Percentiles rank a stretch among this genome's conserved stretches.
Evolutionary conservation across 2,113 vertebrate species (phyloP).

Genomic region (Cyprinodon tularosa): DNA sequence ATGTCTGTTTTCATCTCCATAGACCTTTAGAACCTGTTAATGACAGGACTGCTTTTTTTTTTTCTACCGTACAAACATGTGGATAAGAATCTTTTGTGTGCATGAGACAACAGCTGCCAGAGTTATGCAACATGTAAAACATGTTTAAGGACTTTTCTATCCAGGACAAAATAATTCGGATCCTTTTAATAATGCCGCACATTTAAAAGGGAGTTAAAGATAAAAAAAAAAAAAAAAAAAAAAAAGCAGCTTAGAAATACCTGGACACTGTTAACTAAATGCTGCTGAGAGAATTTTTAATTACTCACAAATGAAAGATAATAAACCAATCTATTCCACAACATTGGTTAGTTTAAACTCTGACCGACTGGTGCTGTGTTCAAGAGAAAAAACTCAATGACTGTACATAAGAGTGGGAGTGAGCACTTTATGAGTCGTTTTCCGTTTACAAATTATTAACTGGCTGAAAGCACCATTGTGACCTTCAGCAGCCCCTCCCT

Average conservation of each 20-base stretch:
- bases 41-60: slow-evolving; percentile 10
- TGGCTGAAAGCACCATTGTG: not conserved
- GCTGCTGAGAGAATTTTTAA: not conserved
- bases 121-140: not conserved
- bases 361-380: not conserved
- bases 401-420: not conserved
- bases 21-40: slow-evolving; percentile 12
- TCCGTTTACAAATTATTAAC: slow-evolving; percentile 7
- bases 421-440: slow-evolving; percentile 22
- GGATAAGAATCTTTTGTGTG: not conserved
- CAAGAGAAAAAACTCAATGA: slow-evolving; percentile 2
- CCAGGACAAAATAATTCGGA: too few relatives aligned
- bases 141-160: too few relatives aligned
- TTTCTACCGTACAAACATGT: slow-evolving; percentile 26
- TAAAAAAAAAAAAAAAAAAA: too few relatives aligned
- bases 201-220: too few relatives aligned
- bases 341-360: not conserved
- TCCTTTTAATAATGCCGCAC: not conserved
- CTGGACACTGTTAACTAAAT: slow-evolving; percentile 10
- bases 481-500: slow-evolving; percentile 14
- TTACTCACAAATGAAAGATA: not conserved
- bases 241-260: not conserved
- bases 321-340: slow-evolving; percentile 1
- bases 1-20: slow-evolving; percentile 11
- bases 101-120: not conserved